Evolutionary conservation across 2,797 vertebrate species (phyloP), one percentile per base, ranked within the genome.

Genomic region (Coracias cyanogaster): DNA sequence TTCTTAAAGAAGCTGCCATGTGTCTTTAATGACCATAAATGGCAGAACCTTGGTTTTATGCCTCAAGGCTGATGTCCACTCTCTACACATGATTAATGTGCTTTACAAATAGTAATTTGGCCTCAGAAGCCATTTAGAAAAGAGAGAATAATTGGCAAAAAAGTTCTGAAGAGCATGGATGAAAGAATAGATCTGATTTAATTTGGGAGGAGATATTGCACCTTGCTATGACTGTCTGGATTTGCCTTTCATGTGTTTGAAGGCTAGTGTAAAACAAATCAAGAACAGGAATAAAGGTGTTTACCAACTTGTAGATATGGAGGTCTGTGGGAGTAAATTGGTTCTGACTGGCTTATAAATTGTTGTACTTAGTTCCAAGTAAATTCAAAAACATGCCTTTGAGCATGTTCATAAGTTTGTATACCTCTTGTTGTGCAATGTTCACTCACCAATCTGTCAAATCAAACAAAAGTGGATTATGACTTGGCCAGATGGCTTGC

Each of bases 381-480:
- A 48, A 76, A 62, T 77, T 83, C 70, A 82, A 94, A 91, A 77
- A 2, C 29, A 70, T 24, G 66, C 33, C 60, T 93, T 82, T 49
- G 37, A 90, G 60, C 41, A 15, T 10, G 20, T 92, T 89, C 20
- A 57, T 95, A 81, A 81, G 12, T 84, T 93, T 67, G 58, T 90
- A 41, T 45, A 37, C 45, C 49, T 55, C 46, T 94, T 92, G 52
- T 65, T 70, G 67, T 89, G 4, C 41, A 60, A 62, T 73, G 43
- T 90, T 94, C 62, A 33, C 39, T 79, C 57, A 83, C 43, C 10
- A 25, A 20, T 82, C 31, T 82, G 37, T 95, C 66, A 76, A 96
- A 67, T 61, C 74, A 90, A 90, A 93, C 46, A 94, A 69, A 93
- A 96, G 29, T 55, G 20, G 46, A 52, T 83, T 92, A 87, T 72